Evolutionary conservation across 1,140 invertebrate species (phyloP).

Genomic region (Pachypsylla venusta): DNA sequence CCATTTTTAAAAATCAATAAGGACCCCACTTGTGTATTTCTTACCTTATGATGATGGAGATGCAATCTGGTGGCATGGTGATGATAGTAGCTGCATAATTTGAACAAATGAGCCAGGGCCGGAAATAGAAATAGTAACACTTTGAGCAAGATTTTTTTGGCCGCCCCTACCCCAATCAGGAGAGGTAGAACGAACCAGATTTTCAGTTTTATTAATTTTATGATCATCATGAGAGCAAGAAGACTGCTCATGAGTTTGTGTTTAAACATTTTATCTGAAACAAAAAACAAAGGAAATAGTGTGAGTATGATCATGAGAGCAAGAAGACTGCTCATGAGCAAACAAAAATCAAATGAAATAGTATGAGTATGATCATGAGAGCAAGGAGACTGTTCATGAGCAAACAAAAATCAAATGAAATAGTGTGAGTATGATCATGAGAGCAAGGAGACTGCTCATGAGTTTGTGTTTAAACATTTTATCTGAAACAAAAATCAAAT

Average conservation of each 20-base stretch:
- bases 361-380: slow-evolving; percentile 53
- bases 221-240: slow-evolving; percentile 53
- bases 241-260: slow-evolving; percentile 55
- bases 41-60: slow-evolving; percentile 55
- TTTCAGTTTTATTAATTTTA: slow-evolving; percentile 48
- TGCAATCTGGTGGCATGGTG: slow-evolving; percentile 51
- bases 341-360: no score
- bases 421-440: slow-evolving; percentile 58
- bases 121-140: slow-evolving; percentile 64
- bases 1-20: no score
- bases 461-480: slow-evolving; percentile 60
- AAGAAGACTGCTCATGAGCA: no score
- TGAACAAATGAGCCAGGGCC: slow-evolving; percentile 62
- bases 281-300: slow-evolving; percentile 19
- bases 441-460: slow-evolving; percentile 49
- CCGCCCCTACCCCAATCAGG: slow-evolving; percentile 48
- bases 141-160: slow-evolving; percentile 66
- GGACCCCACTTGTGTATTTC: no score
- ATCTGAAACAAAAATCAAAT: slow-evolving; percentile 39
- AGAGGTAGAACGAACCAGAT: slow-evolving; percentile 25
- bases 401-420: no score
- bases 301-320: no score
- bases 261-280: slow-evolving; percentile 58
- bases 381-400: no score
- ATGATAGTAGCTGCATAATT: slow-evolving; percentile 65